Percentiles rank a stretch among this genome's conserved stretches.
Evolutionary conservation across 2,797 vertebrate genomes (phyloP).

Genomic region (Geotrypetes seraphini): DNA sequence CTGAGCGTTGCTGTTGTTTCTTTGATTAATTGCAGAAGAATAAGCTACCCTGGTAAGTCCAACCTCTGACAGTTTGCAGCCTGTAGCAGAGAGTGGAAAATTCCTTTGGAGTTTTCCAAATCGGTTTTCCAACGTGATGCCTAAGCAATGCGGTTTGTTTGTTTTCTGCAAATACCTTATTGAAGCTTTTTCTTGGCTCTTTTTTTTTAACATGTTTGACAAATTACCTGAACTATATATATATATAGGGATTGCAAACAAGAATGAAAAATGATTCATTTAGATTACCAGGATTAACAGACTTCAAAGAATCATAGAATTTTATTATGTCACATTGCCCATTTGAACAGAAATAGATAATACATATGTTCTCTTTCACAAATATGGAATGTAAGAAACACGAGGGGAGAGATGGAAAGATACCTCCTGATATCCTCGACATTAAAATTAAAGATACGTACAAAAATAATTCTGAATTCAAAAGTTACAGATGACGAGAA

Average conservation of each 20-base stretch:
- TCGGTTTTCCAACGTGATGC: constrained; percentile 3
- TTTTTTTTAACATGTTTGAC: background rate
- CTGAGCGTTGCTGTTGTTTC: constrained; percentile 34
- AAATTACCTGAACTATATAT: background rate
- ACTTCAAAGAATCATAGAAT: too few species aligned
- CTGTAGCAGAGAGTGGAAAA: constrained; percentile 4
- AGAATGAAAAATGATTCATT: background rate
- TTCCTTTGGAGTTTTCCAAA: constrained; percentile 5
- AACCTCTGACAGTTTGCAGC: constrained; percentile 31
- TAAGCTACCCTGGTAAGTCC: constrained; percentile 26
- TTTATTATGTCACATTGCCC: too few species aligned
- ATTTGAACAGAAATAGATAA: constrained; percentile 46
- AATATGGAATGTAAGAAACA: constrained; percentile 32
- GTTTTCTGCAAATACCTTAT: background rate
- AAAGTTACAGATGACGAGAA: constrained; percentile 39
- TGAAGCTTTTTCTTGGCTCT: background rate
- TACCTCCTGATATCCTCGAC: constrained; percentile 34
- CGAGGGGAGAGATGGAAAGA: constrained; percentile 4
- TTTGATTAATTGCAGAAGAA: constrained; percentile 43
- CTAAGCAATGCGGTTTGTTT: background rate
- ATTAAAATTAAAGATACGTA: constrained; percentile 51
- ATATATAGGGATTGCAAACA: too few species aligned
- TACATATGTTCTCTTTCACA: constrained; percentile 45
- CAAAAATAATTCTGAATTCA: constrained; percentile 64
- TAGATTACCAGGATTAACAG: constrained; percentile 5